Evolutionary conservation across 2,888 invertebrate genomes (phyloP), one percentile per base, ranked within the genome.

Genomic region (Stenchaetothrips biformis): DNA sequence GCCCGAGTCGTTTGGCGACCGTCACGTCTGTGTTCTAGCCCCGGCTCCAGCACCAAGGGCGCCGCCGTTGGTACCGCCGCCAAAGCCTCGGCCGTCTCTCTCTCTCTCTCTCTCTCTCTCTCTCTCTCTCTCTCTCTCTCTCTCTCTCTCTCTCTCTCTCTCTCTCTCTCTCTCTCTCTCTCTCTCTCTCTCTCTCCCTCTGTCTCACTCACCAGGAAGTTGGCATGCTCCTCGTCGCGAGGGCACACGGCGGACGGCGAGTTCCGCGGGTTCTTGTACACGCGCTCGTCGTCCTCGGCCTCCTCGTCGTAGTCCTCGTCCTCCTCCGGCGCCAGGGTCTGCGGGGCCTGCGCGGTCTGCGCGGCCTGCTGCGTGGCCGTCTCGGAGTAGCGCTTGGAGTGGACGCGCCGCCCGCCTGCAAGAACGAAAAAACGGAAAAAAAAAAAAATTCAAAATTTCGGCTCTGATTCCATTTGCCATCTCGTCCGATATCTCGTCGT

Each of bases 191-290:
- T 81, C 79, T 74, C 21, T 80, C 80, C 78, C 77, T 25, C 67
- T 48, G 62, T 80, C 53, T 25, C 9, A 85, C 87, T 87, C 84
- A 92, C 92, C 86, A 95, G 87, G 80, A 94, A 87, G 0, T 93
- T 92, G 53, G 95, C 95, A 86, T 95, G 94, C 84, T 94, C 93
- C 85, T 95, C 95, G 85, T 95, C 95, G 59, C 96, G 87, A 0
- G 96, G 96, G 84, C 96, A 96, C 84, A 92, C 90, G 0, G 93
- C 93, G 11, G 95, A 95, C 7, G 95, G 95, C 0, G 94, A 95
- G 86, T 95, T 95, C 83, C 95, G 88, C 0, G 95, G 95, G 88
- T 95, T 95, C 87, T 95, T 95, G 88, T 95, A 95, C 78, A 95
- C 91, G 59, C 93, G 89, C 2, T 94, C 92, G 85, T 95, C 95